Base-by-base conservation (phyloP, 2,113 vertebrate genomes). In the Nesoenas mayeri region DNA sequence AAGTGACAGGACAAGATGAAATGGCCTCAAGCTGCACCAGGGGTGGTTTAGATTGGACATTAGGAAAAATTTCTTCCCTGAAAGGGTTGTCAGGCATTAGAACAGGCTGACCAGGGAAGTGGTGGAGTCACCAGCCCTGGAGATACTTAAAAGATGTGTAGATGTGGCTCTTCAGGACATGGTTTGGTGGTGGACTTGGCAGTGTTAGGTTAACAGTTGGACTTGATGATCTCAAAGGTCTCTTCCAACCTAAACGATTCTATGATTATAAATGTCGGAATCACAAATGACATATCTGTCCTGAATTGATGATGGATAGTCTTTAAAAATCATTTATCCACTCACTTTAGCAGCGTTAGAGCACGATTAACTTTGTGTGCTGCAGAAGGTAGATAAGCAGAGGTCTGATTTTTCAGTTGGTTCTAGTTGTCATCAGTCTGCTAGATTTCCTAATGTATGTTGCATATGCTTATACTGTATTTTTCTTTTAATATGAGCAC, bases 331-430 rank as follows among this genome's bases (percentile, higher is more conserved):
- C 70, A 73, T 24, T 11, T 22, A 69, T 14, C 25, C 38, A 48
- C 64, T 82, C 1, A 0, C 48, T 89, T 85, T 4, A 88, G 54
- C 8, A 2, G 40, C 21, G 28, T 65, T 70, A 91, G 47, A 82
- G 61, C 50, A 44, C 0, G 0, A 81, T 62, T 71, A 87, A 51
- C 62, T 69, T 42, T 8, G 21, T 2, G 1, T 57, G 66, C 48
- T 82, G 67, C 66, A n/a, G 25, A 57, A 54, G 16, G 44, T 13
- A n/a, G 36, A 15, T 42, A 75, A 79, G 34, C 8, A 6, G 47
- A 82, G 19, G 40, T 69, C 66, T 85, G 85, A 75, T 75, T 89
- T 82, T 65, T 71, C 34, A 17, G 21, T 17, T 60, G 11, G 32
- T 89, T 79, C 57, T 48, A 29, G 61, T 42, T 40, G 69, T 77